phyloP scores from a whole-genome alignment of 2,797 vertebrate genomes.

The Diplodus puntazzo region DNA sequence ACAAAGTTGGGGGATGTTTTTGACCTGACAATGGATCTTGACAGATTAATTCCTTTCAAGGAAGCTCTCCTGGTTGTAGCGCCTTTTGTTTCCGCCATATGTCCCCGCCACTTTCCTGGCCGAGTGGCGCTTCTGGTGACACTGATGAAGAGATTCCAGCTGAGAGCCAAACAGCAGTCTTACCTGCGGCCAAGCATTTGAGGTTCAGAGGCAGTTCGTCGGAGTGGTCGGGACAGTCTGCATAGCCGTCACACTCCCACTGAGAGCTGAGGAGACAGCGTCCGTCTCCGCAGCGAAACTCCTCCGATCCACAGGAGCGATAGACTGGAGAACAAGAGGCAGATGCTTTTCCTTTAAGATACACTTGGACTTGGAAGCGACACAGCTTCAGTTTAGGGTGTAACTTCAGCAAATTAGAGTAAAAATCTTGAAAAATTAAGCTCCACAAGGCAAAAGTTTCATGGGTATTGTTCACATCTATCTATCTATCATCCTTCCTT shows the following conservation, averaged over 20 bases:
- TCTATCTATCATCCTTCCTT: too few species aligned
- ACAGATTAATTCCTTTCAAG: slow-evolving; percentile 55
- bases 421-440: slow-evolving; percentile 22
- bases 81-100: slow-evolving; percentile 54
- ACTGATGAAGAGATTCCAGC: slow-evolving; percentile 75
- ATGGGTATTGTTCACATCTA: neutral
- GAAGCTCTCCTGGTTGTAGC: slow-evolving; percentile 14
- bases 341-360: slow-evolving; percentile 47
- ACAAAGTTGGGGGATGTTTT: slow-evolving; percentile 25
- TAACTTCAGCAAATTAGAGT: slow-evolving; percentile 17
- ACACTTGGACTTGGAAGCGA: slow-evolving; percentile 7
- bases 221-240: slow-evolving; percentile 96
- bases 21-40: slow-evolving; percentile 28
- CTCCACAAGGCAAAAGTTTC: slow-evolving; percentile 4
- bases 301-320: slow-evolving; percentile 90
- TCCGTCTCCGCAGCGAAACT: slow-evolving; percentile 95
- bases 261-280: slow-evolving; percentile 94
- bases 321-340: slow-evolving; percentile 86
- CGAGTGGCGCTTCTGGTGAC: slow-evolving; percentile 50
- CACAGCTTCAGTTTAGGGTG: neutral
- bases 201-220: slow-evolving; percentile 96
- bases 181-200: slow-evolving; percentile 94
- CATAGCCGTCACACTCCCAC: slow-evolving; percentile 97
- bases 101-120: slow-evolving; percentile 47
- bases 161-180: slow-evolving; percentile 76